Percentiles rank a stretch among this genome's conserved stretches.
Evolutionary conservation across 2,888 invertebrate species (phyloP).

Genomic region (Acleris sparsana): DNA sequence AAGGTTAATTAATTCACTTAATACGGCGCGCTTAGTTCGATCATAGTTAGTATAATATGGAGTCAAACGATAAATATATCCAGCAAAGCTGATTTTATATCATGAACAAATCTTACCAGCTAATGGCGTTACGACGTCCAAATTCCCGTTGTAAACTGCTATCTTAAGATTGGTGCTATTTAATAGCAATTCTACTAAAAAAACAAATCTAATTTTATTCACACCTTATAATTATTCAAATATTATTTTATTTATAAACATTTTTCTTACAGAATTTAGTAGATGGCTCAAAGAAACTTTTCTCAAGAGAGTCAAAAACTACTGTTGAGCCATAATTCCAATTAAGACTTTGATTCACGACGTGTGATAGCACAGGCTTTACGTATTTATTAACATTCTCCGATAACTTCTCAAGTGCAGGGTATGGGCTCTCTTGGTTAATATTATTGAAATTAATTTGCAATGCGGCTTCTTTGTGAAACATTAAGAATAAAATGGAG

Average conservation of each 20-base stretch:
- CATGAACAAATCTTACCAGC: constrained; percentile 54
- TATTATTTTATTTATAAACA: neutral
- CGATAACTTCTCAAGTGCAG: constrained; percentile 53
- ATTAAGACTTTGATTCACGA: constrained; percentile 61
- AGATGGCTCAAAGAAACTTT: constrained; percentile 63
- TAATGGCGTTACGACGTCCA: constrained; percentile 71
- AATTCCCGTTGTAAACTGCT: constrained; percentile 72
- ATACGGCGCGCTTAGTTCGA: too few species aligned
- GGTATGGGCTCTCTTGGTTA: constrained; percentile 59
- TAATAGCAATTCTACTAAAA: constrained; percentile 73
- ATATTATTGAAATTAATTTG: constrained; percentile 70
- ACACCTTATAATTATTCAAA: neutral
- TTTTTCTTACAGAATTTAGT: constrained; percentile 65
- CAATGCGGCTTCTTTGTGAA: constrained; percentile 52
- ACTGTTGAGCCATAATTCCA: constrained; percentile 62
- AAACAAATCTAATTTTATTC: neutral
- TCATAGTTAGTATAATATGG: too few species aligned
- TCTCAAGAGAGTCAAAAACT: constrained; percentile 58
- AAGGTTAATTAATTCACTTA: too few species aligned
- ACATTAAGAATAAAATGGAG: constrained; percentile 49
- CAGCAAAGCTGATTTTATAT: neutral
- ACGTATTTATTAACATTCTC: constrained; percentile 62
- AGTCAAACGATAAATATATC: too few species aligned
- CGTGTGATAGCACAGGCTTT: constrained; percentile 60
- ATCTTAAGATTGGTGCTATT: constrained; percentile 66